Evolutionary conservation across 2,113 vertebrate genomes (phyloP), one percentile per base, ranked within the genome.

Genomic region (Ageneiosus marmoratus): DNA sequence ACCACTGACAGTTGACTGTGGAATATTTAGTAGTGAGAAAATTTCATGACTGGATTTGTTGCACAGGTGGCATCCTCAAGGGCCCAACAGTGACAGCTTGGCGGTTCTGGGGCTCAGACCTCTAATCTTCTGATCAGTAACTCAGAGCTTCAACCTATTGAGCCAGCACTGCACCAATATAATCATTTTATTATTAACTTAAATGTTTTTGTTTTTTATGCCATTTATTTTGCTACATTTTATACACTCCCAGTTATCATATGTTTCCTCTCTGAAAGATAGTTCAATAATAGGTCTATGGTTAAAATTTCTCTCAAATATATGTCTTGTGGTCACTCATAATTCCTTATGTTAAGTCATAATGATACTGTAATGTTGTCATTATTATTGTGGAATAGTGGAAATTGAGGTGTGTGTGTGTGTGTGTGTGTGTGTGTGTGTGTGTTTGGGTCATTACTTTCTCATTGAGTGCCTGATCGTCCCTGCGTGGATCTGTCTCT

Each of bases 381-480:
- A 5, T 32, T 51, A 29, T 53, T 22, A 53, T 53, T 53, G 0
- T 32, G 22, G 16, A 53, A 53, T 5, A 13, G 27, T 51, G 51
- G 24, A 73, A 27, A 73, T 48, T 15, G 2, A 48, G 44, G 46
- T 74, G 27, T 69, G 24, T 32, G 24, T 60, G 76, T 60, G 20
- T 48, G 62, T 70, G 53, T 51, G 69, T 77, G 60, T 29, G 41
- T 44, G 69, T 32, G 69, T 60, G n/a, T n/a, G 20, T 55, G 34
- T 34, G 70, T 56, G 53, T 80, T 75, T 72, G 76, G 83, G 82
- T 29, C 72, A 86, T 89, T 98, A 99, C 98, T 97, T 99, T 99
- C 92, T 99, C 97, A 92, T 95, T 96, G 94, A 96, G 97, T 95
- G 95, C 96, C 93, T 97, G 95, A 92, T 98, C 97, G 84, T 97